These are phyloP conservation scores for Exephanes ischioxanthus DNA, from an alignment of 2,888 invertebrate species.

Conservation along the genomic window DNA sequence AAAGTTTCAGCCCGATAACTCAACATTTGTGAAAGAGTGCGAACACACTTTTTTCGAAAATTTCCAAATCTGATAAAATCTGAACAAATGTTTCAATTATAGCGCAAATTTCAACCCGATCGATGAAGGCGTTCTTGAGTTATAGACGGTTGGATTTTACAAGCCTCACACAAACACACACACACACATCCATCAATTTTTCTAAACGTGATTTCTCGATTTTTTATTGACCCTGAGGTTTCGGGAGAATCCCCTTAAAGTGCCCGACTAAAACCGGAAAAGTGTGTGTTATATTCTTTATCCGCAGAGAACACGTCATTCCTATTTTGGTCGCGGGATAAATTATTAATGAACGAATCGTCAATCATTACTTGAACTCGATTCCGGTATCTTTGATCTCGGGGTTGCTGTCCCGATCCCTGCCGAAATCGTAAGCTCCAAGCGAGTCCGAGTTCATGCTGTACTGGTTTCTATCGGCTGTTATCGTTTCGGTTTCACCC, in stretches of 20 bases:
- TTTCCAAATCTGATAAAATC: too few species aligned
- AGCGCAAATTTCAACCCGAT: too few species aligned
- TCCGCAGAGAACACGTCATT: neutral
- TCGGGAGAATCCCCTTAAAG: neutral
- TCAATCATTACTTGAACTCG: conserved; percentile 76
- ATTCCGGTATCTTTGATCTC: conserved; percentile 77
- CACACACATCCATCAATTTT: too few species aligned
- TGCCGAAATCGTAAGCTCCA: conserved; percentile 70
- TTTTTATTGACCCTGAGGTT: neutral
- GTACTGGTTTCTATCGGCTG: conserved; percentile 79
- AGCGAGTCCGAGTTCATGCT: conserved; percentile 73
- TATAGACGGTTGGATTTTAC: too few species aligned
- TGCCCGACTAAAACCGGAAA: neutral
- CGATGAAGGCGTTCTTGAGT: too few species aligned
- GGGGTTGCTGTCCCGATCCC: conserved; percentile 73
- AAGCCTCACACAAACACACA: too few species aligned
- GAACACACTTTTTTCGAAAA: too few species aligned
- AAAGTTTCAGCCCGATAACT: too few species aligned
- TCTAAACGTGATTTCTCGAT: too few species aligned
- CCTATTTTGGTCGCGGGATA: neutral
- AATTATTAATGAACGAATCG: conserved; percentile 3
- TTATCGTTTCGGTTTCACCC: conserved; percentile 75
- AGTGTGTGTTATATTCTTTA: too few species aligned
- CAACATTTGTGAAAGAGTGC: too few species aligned
- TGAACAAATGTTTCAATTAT: too few species aligned